These are phyloP conservation scores for Drosophila leontia DNA, from an alignment of 1,140 invertebrate species.

Conservation along the genomic window DNA sequence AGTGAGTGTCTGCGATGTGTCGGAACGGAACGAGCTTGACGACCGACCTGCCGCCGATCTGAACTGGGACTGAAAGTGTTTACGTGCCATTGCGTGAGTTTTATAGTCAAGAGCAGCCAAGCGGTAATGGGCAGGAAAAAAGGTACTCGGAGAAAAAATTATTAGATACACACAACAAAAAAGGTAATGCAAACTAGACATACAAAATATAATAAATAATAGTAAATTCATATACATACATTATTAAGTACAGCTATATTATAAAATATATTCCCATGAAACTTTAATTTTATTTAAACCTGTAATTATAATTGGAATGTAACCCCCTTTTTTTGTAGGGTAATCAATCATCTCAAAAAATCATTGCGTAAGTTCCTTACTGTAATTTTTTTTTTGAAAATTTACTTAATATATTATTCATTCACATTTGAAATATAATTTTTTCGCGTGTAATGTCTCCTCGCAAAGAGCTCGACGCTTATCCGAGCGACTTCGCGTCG, in stretches of 20 bases:
- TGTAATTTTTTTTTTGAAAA: no score
- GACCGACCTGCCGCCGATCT: constrained; percentile 48
- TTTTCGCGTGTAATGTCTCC: constrained; percentile 20
- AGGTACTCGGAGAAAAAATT: constrained; percentile 4
- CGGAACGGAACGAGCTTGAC: constrained; percentile 39
- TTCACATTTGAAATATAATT: background rate
- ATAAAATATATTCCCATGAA: no score
- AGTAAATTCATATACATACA: no score
- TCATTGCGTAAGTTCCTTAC: no score
- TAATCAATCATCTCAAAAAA: no score
- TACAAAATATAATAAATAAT: background rate
- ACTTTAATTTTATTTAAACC: no score
- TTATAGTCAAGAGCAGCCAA: constrained; percentile 60
- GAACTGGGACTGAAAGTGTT: constrained; percentile 71
- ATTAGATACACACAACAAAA: background rate
- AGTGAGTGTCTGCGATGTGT: constrained; percentile 13
- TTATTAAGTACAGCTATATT: no score
- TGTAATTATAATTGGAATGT: no score
- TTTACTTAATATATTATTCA: no score
- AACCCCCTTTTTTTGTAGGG: no score
- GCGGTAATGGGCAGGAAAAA: constrained; percentile 2
- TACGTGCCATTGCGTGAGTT: constrained; percentile 53
- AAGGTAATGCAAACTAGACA: constrained; percentile 7
- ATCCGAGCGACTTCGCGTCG: constrained; percentile 24
- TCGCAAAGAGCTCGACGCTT: constrained; percentile 41